Percentiles rank a stretch among this genome's conserved stretches.
phyloP scores from a whole-genome alignment of 2,113 vertebrate species.

The Neomonachus schauinslandi region DNA sequence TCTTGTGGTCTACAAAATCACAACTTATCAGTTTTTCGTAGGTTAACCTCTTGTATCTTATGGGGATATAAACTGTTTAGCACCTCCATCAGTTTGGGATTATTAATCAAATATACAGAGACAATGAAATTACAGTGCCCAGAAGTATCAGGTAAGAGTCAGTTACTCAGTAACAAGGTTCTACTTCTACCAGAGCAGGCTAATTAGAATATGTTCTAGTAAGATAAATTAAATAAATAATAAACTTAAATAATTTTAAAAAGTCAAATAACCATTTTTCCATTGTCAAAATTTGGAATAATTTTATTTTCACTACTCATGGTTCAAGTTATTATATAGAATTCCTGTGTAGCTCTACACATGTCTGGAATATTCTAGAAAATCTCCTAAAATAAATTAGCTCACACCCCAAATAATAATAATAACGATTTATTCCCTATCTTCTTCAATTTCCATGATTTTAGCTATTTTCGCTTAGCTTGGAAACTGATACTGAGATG shows the following conservation, averaged over 20 bases:
- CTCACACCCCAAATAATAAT: neutral
- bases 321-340: neutral
- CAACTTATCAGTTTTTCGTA: neutral
- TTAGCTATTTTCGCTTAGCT: neutral
- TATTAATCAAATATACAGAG: conserved; percentile 22
- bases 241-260: neutral
- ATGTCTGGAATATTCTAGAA: neutral
- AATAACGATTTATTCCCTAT: neutral
- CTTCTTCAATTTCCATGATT: neutral
- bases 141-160: conserved; percentile 3
- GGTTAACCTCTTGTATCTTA: neutral
- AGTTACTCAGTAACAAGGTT: neutral
- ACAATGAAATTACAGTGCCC: neutral
- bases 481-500: neutral
- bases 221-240: neutral
- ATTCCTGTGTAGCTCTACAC: neutral
- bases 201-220: neutral
- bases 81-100: neutral
- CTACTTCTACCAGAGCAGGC: neutral
- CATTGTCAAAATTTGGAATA: neutral
- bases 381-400: neutral
- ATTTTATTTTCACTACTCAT: neutral
- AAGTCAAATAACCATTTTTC: neutral
- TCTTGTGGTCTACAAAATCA: neutral
- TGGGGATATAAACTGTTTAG: neutral